Percentiles rank a stretch among this genome's conserved stretches.
phyloP scores from a whole-genome alignment of 2,113 vertebrate genomes.

The Petroica traversi region DNA sequence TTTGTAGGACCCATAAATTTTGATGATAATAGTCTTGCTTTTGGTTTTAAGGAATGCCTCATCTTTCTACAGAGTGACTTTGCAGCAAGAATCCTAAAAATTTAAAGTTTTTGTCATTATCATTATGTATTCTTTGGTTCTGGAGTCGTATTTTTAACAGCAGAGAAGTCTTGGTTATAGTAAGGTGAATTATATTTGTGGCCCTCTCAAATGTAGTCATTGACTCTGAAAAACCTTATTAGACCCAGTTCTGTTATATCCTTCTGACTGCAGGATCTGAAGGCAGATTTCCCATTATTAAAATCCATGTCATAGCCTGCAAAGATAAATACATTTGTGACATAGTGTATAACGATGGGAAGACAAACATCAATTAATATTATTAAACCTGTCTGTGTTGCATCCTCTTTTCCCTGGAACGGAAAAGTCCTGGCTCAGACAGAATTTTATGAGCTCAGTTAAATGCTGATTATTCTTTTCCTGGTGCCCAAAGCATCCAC shows the following conservation, averaged over 20 bases:
- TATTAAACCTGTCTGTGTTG: background rate
- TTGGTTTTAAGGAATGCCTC: background rate
- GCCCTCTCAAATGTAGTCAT: background rate
- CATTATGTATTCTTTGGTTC: background rate
- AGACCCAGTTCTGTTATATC: background rate
- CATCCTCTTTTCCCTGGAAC: background rate
- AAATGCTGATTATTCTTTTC: conserved; percentile 38
- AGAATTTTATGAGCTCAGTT: background rate
- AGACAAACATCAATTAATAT: background rate
- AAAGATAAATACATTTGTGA: background rate
- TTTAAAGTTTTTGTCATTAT: background rate
- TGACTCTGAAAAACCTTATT: background rate
- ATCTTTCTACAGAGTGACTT: background rate
- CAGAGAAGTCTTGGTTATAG: background rate
- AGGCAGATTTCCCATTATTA: background rate
- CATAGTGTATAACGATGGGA: background rate
- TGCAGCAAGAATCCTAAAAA: background rate
- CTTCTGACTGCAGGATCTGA: background rate
- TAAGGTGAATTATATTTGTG: background rate
- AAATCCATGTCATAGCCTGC: background rate
- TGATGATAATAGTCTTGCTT: background rate
- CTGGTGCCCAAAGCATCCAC: background rate
- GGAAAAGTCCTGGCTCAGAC: background rate
- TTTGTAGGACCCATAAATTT: background rate
- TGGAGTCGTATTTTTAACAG: background rate